Base-by-base conservation (phyloP, 2,797 vertebrate genomes). In the Gymnoscopelus microlampas region DNA sequence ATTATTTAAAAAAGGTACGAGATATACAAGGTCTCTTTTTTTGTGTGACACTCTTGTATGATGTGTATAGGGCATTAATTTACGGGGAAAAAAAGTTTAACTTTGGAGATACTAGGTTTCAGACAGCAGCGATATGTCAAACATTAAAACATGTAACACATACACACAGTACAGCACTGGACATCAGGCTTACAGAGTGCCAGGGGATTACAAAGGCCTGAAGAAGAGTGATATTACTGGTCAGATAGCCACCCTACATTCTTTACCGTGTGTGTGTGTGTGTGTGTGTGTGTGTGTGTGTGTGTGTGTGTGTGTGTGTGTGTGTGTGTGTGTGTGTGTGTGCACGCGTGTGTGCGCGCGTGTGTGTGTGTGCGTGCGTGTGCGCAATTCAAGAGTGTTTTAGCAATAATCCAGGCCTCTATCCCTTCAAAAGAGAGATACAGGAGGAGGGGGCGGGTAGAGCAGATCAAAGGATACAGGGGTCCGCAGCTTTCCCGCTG, bases 161-260 rank as follows among this genome's bases (percentile, higher is more conserved):
- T 19, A 19, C 19, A 19, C 19, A 19, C 19, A 19, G 66, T 61
- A 10, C 68, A 81, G 73, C 57, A 60, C 62, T 69, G 73, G 57
- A 79, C 77, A 84, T 71, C 73, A 66, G 74, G 70, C 83, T 73
- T 29, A 66, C 73, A 83, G 85, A 84, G 82, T 77, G 79, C 69
- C 59, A 54, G 78, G 81, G 84, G 88, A 91, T 92, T 89, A 91
- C 68, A 77, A 12, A 66, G 26, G 73, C 76, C 84, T 86, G 86
- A 79, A 89, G 82, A 79, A 77, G 68, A 69, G 66, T 60, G 88
- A 92, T 87, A 19, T 19, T 19, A 89, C 15, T 70, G 71, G 68
- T 68, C 74, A 66, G 29, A 59, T 26, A 56, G 63, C 19, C 1
- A 77, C 62, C 74, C 74, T 71, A 68, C 63, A 68, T 32, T 65